phyloP scores from a whole-genome alignment of 2,113 vertebrate genomes.

The Lethenteron reissneri region DNA sequence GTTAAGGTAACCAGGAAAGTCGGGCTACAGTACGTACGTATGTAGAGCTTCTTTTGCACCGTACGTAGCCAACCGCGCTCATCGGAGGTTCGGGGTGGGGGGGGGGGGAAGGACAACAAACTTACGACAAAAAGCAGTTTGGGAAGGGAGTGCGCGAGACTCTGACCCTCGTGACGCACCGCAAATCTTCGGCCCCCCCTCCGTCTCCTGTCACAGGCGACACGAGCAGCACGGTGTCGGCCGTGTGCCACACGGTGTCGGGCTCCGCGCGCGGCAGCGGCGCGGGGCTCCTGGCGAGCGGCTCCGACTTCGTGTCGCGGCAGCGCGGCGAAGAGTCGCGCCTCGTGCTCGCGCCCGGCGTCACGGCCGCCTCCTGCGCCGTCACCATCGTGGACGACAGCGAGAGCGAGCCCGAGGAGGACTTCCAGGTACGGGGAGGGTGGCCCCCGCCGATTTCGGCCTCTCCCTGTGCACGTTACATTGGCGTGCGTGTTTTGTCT shows the following conservation, averaged over 20 bases:
- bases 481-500: no score
- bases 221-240: slow-evolving; percentile 53
- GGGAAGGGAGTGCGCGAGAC: no score
- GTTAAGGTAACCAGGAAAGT: no score
- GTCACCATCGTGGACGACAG: slow-evolving; percentile 68
- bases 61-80: no score
- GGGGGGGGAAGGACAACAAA: no score
- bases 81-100: no score
- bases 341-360: slow-evolving; percentile 41
- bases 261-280: slow-evolving; percentile 65
- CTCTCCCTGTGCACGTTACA: no score
- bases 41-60: no score
- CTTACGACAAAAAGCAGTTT: no score
- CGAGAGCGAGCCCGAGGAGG: slow-evolving; percentile 76
- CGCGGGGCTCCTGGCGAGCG: slow-evolving; percentile 44
- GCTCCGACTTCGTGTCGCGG: slow-evolving; percentile 74
- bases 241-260: slow-evolving; percentile 55
- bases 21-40: no score
- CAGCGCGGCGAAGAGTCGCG: slow-evolving; percentile 39
- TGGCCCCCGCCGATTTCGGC: no score
- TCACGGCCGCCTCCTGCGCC: slow-evolving; percentile 51
- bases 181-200: background rate
- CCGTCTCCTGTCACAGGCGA: slow-evolving; percentile 36
- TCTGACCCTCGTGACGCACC: no score
- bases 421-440: slow-evolving; percentile 31